Base-by-base conservation (phyloP, 2,797 vertebrate species). In the Rhinophrynus dorsalis region DNA sequence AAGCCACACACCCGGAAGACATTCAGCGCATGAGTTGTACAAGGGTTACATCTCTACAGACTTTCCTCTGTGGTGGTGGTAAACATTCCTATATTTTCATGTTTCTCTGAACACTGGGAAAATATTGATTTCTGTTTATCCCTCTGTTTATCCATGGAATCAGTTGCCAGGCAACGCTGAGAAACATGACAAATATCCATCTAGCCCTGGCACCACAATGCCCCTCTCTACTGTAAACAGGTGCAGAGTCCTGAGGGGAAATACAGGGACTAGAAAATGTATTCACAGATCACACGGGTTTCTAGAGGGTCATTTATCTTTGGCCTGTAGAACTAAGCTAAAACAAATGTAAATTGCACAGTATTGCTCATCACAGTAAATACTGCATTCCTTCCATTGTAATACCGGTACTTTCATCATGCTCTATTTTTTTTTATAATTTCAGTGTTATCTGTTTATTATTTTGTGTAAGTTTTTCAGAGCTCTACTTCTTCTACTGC, bases 71-170 rank as follows among this genome's bases (percentile, higher is more conserved):
- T 15, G 58, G 17, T 62, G 45, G 48, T 15, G 58, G 17, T 62
- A 55, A 54, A 33, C 62, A 69, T 62, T 69, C 37, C 58, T 42
- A 60, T 51, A 32, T 60, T 67, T 44, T 48, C 40, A 54, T 55
- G 45, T 65, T 51, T 73, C 30, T 8, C 37, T 52, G 54, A 65
- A 64, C 54, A 52, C 51, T 52, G 32, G 44, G 35, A 70, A 70
- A 63, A 63, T 65, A 65, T 72, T 59, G 61, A 65, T 58, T 72
- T 60, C 54, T 73, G 33, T 67, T 73, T 73, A 73, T 59, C 55
- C 62, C 55, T 50, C 45, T 64, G 54, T 72, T 65, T 72, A 63
- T 59, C 69, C 30, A 65, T 67, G 65, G 52, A 65, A 44, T 65
- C 54, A 18, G 61, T 65, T 59, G 69, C 69, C 67, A 60, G 40